A percentile compares a stretch with the other conserved stretches of the same genome.
Conservation (phyloP, 2,888 invertebrate genomes). For the Luperina testacea region DNA sequence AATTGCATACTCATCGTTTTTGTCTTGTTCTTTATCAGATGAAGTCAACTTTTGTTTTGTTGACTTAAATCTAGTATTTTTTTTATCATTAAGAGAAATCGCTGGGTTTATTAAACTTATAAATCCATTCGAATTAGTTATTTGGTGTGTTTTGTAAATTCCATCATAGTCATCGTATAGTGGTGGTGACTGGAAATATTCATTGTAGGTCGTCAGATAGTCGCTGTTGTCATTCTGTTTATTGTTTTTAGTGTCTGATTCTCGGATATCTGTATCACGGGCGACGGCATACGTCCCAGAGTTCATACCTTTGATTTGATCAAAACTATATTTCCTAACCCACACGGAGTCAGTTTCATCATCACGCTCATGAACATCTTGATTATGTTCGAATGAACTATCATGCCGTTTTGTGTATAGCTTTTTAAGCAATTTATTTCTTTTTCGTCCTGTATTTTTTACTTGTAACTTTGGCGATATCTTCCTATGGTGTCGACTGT, state of each 20-base stretch:
- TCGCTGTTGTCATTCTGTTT: neutral
- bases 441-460: constrained; percentile 10
- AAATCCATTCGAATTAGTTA: constrained; percentile 1
- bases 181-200: constrained; percentile 41
- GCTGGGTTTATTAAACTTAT: constrained; percentile 19
- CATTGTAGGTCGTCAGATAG: neutral
- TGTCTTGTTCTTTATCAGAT: constrained; percentile 2
- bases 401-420: neutral
- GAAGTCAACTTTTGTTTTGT: neutral
- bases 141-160: constrained; percentile 2
- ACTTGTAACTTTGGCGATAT: neutral
- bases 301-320: constrained; percentile 1
- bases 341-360: neutral
- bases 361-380: neutral
- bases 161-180: constrained; percentile 40
- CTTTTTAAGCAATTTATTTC: neutral
- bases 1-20: neutral
- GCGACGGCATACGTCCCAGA: neutral
- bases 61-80: neutral
- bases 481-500: constrained; percentile 1
- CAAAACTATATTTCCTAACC: constrained; percentile 27
- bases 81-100: constrained; percentile 5
- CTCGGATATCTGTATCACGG: neutral
- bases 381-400: constrained; percentile 12
- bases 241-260: neutral